A percentile compares a stretch with the other conserved stretches of the same genome.
These are phyloP conservation scores for Patiria miniata DNA, from an alignment of 35 echinoderm and acorn worm species.

Conservation along the genomic window DNA sequence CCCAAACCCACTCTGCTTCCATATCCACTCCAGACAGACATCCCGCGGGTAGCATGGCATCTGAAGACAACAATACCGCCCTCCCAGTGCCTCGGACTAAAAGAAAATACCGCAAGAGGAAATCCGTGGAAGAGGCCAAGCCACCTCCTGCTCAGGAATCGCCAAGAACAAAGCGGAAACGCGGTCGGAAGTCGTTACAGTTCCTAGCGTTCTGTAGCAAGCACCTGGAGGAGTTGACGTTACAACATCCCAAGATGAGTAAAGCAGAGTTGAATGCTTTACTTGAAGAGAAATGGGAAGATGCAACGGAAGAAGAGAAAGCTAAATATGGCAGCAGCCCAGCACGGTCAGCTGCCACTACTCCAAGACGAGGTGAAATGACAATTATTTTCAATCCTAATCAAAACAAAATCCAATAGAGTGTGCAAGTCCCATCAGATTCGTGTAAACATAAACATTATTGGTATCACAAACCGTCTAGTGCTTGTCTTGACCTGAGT, in stretches of 20 bases:
- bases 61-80: background rate
- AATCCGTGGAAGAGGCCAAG: constrained; percentile 31
- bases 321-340: constrained; percentile 54
- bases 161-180: constrained; percentile 45
- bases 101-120: constrained; percentile 33
- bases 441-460: no score
- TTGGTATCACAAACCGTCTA: no score
- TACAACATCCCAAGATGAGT: constrained; percentile 57
- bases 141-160: background rate
- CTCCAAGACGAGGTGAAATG: constrained; percentile 52
- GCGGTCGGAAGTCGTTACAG: constrained; percentile 52
- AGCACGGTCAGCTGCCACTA: constrained; percentile 39
- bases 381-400: no score
- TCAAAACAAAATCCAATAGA: no score
- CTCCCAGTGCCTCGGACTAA: constrained; percentile 30
- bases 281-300: constrained; percentile 81
- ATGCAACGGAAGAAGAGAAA: constrained; percentile 72
- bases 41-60: background rate
- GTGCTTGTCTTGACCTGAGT: no score
- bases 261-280: constrained; percentile 65
- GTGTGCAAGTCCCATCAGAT: no score
- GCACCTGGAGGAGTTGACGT: constrained; percentile 50
- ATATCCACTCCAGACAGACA: background rate
- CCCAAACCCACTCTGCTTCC: background rate
- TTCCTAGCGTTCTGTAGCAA: constrained; percentile 69